Base-by-base conservation (phyloP, 2,797 vertebrate species). In the Anguilla megastoma region DNA sequence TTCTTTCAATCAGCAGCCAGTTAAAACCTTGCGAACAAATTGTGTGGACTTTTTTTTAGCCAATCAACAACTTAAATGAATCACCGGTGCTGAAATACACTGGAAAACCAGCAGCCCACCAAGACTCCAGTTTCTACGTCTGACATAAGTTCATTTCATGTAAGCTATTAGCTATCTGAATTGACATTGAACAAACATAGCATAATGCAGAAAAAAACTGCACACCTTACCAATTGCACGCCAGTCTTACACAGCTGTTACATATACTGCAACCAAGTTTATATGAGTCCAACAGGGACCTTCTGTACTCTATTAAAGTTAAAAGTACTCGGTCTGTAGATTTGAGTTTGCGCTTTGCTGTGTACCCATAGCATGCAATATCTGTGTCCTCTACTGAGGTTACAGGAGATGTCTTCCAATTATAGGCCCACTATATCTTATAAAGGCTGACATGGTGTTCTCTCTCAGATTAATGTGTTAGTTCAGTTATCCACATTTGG, bases 251-350 rank as follows among this genome's bases (percentile, higher is more conserved):
- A 69, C 24, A n/a, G 24, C 63, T 69, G 18, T 27, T 69, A 27
- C n/a, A 27, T 69, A 69, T 27, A 69, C 63, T 69, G 24, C 27
- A 5, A 1, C 24, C 24, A 27, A 69, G 24, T 69, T 66, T 66
- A n/a, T 66, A 66, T n/a, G 63, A 69, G 63, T 69, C 63, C 63
- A 69, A 27, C 63, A n/a, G 24, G 63, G n/a, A 69, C 63, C n/a
- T n/a, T 27, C 24, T 8, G 7, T 69, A n/a, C n/a, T 69, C 63
- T 7, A 69, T 27, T 9, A 69, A 69, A 69, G 63, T 69, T n/a
- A n/a, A 69, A 27, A n/a, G 63, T 14, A 69, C 63, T 69, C 24
- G n/a, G 63, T 66, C 63, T 66, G 63, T 69, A 1, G 63, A n/a
- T 69, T 63, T 69, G 24, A 69, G 24, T 69, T 79, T 45, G 12